Evolutionary conservation across 2,888 invertebrate species (phyloP).

Genomic region (Lithophane socia): DNA sequence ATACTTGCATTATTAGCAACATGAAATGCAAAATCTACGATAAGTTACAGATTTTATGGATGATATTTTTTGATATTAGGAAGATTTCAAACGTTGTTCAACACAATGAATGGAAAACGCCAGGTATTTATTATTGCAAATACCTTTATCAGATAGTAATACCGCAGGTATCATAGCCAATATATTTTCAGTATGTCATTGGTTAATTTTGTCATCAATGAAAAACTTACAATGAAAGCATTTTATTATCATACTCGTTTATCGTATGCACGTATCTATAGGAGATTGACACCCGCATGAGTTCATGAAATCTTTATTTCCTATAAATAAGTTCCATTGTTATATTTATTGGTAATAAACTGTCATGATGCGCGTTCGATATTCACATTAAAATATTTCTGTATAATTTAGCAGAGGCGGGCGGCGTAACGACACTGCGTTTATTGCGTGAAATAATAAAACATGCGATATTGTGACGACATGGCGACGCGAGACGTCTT

Average conservation of each 20-base stretch:
- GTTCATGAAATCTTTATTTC: conserved; percentile 78
- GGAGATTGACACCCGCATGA: conserved; percentile 78
- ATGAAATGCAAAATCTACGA: not conserved
- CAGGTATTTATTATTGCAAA: conserved; percentile 1
- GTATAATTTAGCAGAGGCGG: conserved; percentile 81
- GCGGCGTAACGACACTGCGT: conserved; percentile 69
- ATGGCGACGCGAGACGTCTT: conserved; percentile 86
- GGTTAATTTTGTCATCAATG: conserved; percentile 54
- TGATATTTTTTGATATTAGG: not conserved
- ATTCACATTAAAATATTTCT: conserved; percentile 81
- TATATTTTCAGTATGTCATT: conserved; percentile 20
- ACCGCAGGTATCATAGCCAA: not conserved
- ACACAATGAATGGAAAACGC: not conserved
- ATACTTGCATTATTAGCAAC: not conserved
- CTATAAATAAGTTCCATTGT: conserved; percentile 79
- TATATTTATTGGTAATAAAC: conserved; percentile 83
- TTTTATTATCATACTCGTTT: conserved; percentile 65
- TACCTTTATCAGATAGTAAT: not conserved
- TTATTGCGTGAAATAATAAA: conserved; percentile 88
- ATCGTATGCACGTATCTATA: conserved; percentile 67
- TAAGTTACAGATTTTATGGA: not conserved
- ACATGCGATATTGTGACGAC: conserved; percentile 85
- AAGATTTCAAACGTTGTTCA: not conserved
- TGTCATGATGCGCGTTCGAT: conserved; percentile 79
- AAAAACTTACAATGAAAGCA: conserved; percentile 61